Base-by-base conservation (phyloP, 2,113 vertebrate genomes). In the Barbus barbus region DNA sequence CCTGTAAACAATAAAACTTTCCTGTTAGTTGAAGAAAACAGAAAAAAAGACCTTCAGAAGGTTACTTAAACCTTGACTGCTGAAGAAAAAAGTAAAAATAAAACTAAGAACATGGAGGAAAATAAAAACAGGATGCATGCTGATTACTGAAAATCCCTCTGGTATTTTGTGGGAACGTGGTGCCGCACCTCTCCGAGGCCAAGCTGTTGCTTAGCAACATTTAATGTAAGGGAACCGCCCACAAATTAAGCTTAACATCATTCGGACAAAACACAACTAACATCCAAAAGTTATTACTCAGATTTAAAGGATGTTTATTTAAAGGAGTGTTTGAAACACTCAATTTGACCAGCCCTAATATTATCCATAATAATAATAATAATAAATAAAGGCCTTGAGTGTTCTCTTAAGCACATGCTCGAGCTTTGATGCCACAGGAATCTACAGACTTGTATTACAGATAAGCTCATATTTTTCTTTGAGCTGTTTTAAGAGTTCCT, bases 161-260 rank as follows among this genome's bases (percentile, higher is more conserved):
- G 38, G 86, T 51, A 83, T 14, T 78, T 56, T 13, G 26, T 82
- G 2, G 58, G 83, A 77, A 78, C 78, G 36, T 33, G 60, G 77
- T 72, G 38, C 48, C 78, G 24, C 86, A 71, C 78, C 11, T 28
- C 72, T 67, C 63, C 84, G 0, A 1, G 69, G 72, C 67, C 51
- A 41, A 33, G 26, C 28, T 24, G 13, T 38, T 46, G 72, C 86
- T 71, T 81, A 74, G 82, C 86, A 87, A 87, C 78, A 53, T 51
- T 63, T 87, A 11, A 48, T 48, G 48, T 31, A 13, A 61, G 16
- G n/a, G 71, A 33, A 44, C 48, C 9, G 6, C 36, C 65, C 75
- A 76, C 51, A 74, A 51, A 75, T 9, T 83, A 36, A 58, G 63
- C n/a, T n/a, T 56, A 84, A n/a, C 16, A 22, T 76, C 46, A 81